Percentiles rank a stretch among this genome's conserved stretches.
Conservation (phyloP, 1,140 invertebrate genomes). For the Asobara japonica region DNA sequence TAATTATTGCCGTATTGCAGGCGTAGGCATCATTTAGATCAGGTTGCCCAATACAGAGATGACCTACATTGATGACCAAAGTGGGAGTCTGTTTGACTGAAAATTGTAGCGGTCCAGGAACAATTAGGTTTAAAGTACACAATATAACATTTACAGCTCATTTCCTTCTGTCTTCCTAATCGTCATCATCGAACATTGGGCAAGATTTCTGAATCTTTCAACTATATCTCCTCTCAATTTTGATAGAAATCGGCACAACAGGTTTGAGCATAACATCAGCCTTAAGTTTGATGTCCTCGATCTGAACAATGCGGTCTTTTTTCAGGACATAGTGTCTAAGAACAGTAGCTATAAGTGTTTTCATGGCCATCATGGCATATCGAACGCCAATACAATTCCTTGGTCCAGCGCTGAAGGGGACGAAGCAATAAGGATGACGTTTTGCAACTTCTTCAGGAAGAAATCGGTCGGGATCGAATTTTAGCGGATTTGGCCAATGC, state of each 20-base stretch:
- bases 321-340: conserved; percentile 69
- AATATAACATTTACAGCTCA: too few species aligned
- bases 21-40: too few species aligned
- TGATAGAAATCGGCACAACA: conserved; percentile 35
- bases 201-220: conserved; percentile 11
- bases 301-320: conserved; percentile 42
- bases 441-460: conserved; percentile 65
- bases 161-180: too few species aligned
- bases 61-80: too few species aligned
- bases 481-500: conserved; percentile 70
- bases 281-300: conserved; percentile 50
- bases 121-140: too few species aligned
- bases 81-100: too few species aligned
- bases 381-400: conserved; percentile 71
- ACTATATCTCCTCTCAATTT: conserved; percentile 35
- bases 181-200: background rate
- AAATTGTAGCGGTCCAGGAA: too few species aligned
- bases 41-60: too few species aligned
- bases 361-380: conserved; percentile 73
- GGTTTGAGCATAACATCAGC: conserved; percentile 47
- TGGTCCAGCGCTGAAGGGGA: conserved; percentile 72
- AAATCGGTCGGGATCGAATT: conserved; percentile 75
- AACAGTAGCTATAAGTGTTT: conserved; percentile 66
- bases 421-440: conserved; percentile 63
- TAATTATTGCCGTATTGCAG: too few species aligned